Percentiles rank a stretch among this genome's conserved stretches.
Evolutionary conservation across 2,113 vertebrate species (phyloP).

Genomic region (Leptobrachium ailaonicum): DNA sequence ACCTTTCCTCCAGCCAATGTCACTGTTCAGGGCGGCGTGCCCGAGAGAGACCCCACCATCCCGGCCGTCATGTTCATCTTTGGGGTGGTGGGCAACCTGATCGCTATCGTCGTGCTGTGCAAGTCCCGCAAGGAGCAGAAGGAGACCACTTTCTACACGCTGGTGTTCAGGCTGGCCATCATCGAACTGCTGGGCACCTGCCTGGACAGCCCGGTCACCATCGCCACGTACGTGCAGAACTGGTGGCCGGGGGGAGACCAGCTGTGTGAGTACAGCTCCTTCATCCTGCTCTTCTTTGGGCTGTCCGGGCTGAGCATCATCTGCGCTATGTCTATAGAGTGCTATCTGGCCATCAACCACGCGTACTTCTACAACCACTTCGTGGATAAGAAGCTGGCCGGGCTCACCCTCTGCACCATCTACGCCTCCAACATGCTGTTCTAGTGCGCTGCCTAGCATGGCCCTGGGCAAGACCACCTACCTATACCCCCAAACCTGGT

Average conservation of each 20-base stretch:
- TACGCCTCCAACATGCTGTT: constrained; percentile 82
- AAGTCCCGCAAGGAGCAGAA: constrained; percentile 92
- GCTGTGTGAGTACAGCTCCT: constrained; percentile 91
- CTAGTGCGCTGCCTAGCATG: constrained; percentile 84
- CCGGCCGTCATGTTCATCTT: constrained; percentile 93
- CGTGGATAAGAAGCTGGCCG: constrained; percentile 85
- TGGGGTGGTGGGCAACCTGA: constrained; percentile 90
- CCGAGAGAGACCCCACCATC: constrained; percentile 70
- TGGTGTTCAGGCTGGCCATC: constrained; percentile 89
- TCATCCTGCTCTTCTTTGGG: constrained; percentile 96
- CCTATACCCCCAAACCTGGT: constrained; percentile 84
- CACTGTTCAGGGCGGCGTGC: constrained; percentile 50
- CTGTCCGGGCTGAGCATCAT: constrained; percentile 92
- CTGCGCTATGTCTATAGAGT: constrained; percentile 89
- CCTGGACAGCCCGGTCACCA: no score
- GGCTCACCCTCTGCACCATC: constrained; percentile 78
- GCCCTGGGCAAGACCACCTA: constrained; percentile 76
- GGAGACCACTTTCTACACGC: constrained; percentile 92
- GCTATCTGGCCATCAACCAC: no score
- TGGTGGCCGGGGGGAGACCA: constrained; percentile 79
- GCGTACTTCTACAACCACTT: constrained; percentile 77
- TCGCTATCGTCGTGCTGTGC: constrained; percentile 93
- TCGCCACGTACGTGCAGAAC: constrained; percentile 81
- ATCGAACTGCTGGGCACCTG: constrained; percentile 81
- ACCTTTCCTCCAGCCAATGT: background rate